These are phyloP conservation scores for Brachyhypopomus gauderio DNA, from an alignment of 2,113 vertebrate species.

Conservation along the genomic window DNA sequence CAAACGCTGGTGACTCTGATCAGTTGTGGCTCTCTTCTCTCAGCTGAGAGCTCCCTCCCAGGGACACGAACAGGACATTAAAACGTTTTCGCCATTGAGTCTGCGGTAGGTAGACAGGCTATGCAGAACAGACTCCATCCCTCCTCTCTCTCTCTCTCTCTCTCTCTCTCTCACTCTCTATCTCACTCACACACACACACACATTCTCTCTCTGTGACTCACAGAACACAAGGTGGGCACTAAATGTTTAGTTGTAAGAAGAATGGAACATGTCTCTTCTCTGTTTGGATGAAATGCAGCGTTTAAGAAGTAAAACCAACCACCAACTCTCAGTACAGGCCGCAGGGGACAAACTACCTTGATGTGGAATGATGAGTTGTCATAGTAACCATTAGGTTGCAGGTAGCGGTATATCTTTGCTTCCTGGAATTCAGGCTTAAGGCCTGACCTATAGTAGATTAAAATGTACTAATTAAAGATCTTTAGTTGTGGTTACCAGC, in stretches of 20 bases:
- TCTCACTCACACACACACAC: too few species aligned
- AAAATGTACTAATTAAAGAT: conserved; percentile 30
- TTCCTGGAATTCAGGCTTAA: conserved; percentile 47
- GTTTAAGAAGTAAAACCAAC: conserved; percentile 28
- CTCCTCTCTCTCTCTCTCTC: too few species aligned
- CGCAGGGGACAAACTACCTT: conserved; percentile 39
- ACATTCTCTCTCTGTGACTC: too few species aligned
- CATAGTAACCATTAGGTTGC: conserved; percentile 46
- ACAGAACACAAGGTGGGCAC: too few species aligned
- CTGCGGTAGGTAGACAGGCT: too few species aligned
- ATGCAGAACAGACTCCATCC: too few species aligned
- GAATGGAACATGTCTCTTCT: conserved; percentile 8
- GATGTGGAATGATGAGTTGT: conserved; percentile 48
- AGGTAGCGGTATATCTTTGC: not conserved
- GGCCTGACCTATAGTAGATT: conserved; percentile 29
- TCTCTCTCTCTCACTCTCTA: too few species aligned
- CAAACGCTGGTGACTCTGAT: not conserved
- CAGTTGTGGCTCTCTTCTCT: too few species aligned
- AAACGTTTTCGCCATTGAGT: too few species aligned
- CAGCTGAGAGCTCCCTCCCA: too few species aligned
- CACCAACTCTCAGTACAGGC: conserved; percentile 30
- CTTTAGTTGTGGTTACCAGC: conserved; percentile 33
- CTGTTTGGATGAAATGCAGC: conserved; percentile 3
- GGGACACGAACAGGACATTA: too few species aligned
- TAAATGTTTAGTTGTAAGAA: too few species aligned